These are phyloP conservation scores for Gymnocephalus cernua DNA, from an alignment of 2,113 vertebrate genomes.

Conservation along the genomic window DNA sequence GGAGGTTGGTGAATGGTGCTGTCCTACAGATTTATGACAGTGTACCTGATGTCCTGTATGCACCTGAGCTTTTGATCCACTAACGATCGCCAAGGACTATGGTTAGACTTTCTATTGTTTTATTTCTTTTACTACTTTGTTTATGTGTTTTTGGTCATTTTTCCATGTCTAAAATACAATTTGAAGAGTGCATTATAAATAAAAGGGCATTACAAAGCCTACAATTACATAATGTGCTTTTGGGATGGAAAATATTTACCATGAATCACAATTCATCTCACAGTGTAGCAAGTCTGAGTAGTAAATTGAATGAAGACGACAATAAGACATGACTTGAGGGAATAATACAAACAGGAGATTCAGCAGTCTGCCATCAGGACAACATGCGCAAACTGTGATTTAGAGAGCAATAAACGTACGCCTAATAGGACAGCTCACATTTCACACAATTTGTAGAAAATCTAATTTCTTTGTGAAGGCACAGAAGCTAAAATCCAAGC, in stretches of 20 bases:
- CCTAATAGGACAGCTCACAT: conserved; percentile 70
- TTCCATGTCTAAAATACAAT: conserved; percentile 37
- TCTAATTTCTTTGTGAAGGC: conserved; percentile 68
- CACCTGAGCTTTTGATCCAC: conserved; percentile 10
- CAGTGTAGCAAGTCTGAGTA: conserved; percentile 36
- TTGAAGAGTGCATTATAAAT: conserved; percentile 53
- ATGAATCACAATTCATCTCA: conserved; percentile 52
- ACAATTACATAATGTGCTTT: conserved; percentile 47
- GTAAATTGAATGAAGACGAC: conserved; percentile 46
- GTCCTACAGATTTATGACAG: conserved; percentile 51
- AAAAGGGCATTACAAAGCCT: conserved; percentile 35
- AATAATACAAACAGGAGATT: conserved; percentile 57
- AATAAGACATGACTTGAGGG: conserved; percentile 51
- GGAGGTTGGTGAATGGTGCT: conserved; percentile 40
- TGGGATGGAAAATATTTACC: conserved; percentile 47
- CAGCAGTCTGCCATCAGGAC: conserved; percentile 54
- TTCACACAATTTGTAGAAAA: conserved; percentile 68
- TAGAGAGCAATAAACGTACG: conserved; percentile 63
- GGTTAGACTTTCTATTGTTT: conserved; percentile 21
- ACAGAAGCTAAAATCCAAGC: conserved; percentile 67
- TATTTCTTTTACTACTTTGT: conserved; percentile 6
- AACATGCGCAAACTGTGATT: conserved; percentile 67
- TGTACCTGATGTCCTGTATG: conserved; percentile 39
- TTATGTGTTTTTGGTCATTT: conserved; percentile 8
- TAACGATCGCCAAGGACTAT: background rate